phyloP scores from a whole-genome alignment of 1,140 invertebrate genomes.

The Samia ricini region DNA sequence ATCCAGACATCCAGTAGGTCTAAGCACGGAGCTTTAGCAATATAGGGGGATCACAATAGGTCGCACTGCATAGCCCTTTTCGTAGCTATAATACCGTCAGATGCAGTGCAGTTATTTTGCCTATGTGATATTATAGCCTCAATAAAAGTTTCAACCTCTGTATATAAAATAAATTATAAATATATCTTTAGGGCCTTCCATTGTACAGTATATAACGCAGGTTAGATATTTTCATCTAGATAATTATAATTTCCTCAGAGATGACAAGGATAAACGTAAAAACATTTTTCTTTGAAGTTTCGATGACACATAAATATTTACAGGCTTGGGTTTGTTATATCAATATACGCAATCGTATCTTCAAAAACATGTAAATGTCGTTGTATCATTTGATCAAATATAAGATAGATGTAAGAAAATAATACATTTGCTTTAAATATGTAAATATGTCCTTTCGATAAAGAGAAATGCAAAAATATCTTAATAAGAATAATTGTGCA shows the following conservation, averaged over 20 bases:
- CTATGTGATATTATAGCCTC: too few relatives aligned
- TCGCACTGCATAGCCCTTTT: too few relatives aligned
- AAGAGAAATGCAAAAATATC: neutral
- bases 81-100: too few relatives aligned
- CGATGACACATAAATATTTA: slow-evolving; percentile 16
- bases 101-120: too few relatives aligned
- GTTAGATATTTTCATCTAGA: neutral
- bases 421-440: slow-evolving; percentile 5
- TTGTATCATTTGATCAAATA: slow-evolving; percentile 1
- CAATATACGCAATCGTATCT: slow-evolving; percentile 4
- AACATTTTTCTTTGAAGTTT: neutral
- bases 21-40: too few relatives aligned
- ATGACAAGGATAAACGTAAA: neutral
- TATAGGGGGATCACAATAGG: too few relatives aligned
- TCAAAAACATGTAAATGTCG: slow-evolving; percentile 14
- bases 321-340: neutral
- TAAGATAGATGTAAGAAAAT: neutral
- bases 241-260: neutral
- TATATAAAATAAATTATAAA: too few relatives aligned
- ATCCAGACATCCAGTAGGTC: too few relatives aligned
- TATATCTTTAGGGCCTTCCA: neutral
- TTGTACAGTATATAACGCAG: neutral
- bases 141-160: too few relatives aligned
- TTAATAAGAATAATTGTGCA: neutral
- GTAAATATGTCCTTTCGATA: slow-evolving; percentile 7